Evolutionary conservation across 1,140 invertebrate species (phyloP).

Genomic region (Heliconius nattereri): DNA sequence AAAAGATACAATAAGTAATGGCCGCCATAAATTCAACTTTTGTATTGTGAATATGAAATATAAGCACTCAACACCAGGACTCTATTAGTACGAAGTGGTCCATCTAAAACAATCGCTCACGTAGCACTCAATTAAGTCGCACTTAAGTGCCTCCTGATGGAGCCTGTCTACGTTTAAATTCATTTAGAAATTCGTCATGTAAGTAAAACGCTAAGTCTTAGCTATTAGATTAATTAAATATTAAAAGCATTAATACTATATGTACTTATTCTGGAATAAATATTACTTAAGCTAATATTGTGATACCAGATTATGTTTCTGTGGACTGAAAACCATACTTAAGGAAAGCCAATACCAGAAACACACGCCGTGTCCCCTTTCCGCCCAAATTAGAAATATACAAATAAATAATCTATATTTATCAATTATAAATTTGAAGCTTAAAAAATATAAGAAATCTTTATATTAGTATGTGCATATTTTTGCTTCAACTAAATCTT

Average conservation of each 20-base stretch:
- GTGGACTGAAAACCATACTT: too few relatives aligned
- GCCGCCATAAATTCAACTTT: not conserved
- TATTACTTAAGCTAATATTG: not conserved
- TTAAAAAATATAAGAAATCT: too few relatives aligned
- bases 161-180: constrained; percentile 25
- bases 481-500: too few relatives aligned
- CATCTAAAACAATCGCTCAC: constrained; percentile 32
- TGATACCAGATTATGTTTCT: too few relatives aligned
- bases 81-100: constrained; percentile 23
- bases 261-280: not conserved
- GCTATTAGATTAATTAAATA: not conserved
- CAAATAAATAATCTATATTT: too few relatives aligned
- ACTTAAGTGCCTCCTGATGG: constrained; percentile 20
- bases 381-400: too few relatives aligned
- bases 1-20: not conserved
- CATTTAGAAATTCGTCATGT: constrained; percentile 21
- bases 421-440: too few relatives aligned
- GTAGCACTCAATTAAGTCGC: constrained; percentile 27
- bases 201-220: not conserved
- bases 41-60: constrained; percentile 15
- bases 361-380: too few relatives aligned
- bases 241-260: not conserved
- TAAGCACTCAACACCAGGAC: constrained; percentile 14
- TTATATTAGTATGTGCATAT: too few relatives aligned
- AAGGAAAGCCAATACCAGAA: too few relatives aligned